Evolutionary conservation across 2,113 vertebrate genomes (phyloP).

Genomic region (Coregonus clupeaformis): DNA sequence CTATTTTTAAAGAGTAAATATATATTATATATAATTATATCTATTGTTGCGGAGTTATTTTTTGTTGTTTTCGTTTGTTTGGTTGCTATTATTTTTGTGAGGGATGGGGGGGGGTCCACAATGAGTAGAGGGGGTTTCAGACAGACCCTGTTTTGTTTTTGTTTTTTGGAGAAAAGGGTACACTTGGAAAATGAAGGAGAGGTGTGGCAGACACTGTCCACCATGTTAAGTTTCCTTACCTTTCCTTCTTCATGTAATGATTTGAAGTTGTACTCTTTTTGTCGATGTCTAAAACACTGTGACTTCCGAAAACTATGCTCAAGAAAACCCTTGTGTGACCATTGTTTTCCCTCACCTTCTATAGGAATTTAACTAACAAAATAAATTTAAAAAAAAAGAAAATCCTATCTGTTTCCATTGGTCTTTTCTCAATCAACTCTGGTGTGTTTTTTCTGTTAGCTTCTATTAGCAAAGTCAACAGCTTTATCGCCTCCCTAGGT

Average conservation of each 20-base stretch:
- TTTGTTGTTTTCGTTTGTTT: constrained; percentile 55
- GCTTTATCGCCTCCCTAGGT: not conserved
- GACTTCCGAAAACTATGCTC: constrained; percentile 80
- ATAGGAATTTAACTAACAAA: constrained; percentile 84
- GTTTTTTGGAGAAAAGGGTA: constrained; percentile 38
- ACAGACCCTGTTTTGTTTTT: constrained; percentile 29
- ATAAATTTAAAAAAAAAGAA: constrained; percentile 71
- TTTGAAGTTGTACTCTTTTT: constrained; percentile 60
- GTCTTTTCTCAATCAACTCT: constrained; percentile 15
- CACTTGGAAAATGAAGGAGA: constrained; percentile 70
- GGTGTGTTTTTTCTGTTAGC: not conserved
- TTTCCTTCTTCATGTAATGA: constrained; percentile 62
- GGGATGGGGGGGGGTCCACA: constrained; percentile 29
- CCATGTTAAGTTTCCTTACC: constrained; percentile 61
- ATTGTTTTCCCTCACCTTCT: constrained; percentile 78
- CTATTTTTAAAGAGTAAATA: constrained; percentile 96
- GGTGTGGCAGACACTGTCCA: constrained; percentile 58
- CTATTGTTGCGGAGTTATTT: constrained; percentile 68
- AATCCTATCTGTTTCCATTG: not conserved
- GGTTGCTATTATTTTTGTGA: constrained; percentile 14
- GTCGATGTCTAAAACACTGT: constrained; percentile 81
- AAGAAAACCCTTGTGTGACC: constrained; percentile 73
- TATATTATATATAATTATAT: constrained; percentile 90
- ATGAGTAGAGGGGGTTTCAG: constrained; percentile 42
- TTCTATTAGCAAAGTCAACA: not conserved